Base-by-base conservation (phyloP, 1,140 invertebrate species). In the Leptinotarsa texana region DNA sequence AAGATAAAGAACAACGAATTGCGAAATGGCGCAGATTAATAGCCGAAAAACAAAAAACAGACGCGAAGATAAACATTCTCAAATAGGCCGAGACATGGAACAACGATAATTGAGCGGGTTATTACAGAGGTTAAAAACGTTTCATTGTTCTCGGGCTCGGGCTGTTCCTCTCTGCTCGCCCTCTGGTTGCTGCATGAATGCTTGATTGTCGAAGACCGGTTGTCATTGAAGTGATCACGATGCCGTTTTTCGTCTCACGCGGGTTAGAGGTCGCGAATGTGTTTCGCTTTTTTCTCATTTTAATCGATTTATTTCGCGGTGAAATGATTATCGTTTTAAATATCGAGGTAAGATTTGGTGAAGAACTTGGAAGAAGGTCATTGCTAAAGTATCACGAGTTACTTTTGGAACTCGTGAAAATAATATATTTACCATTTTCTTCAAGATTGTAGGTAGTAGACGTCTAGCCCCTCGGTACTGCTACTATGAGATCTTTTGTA, bases 121-220 rank as follows among this genome's bases (percentile, higher is more conserved):
- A 57, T 57, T 57, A 57, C 51, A 57, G 51, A 57, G 51, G 51
- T 57, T 57, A 57, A 57, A 57, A 57, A 57, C 51, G 51, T 57
- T 57, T 57, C 51, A 57, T 57, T 57, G 51, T 57, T 57, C 51
- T 57, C 51, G 17, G 33, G 33, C n/a, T 57, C 51, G 17, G 33
- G 33, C n/a, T 57, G 51, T 15, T 57, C 51, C n/a, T 57, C 51
- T 57, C 51, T 57, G 15, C 15, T 57, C n/a, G 51, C 17, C n/a
- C 51, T 57, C 51, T 57, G 15, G 51, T 57, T 57, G 51, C 17
- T 57, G 51, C 51, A 57, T 57, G 51, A 57, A 57, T 57, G 51
- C 51, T 57, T 57, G 51, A 57, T 57, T 57, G 51, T 57, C 51
- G 51, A 57, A 57, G 51, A 57, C 51, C 51, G 51, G 51, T 57